Percentiles rank a stretch among this genome's conserved stretches.
phyloP scores from a whole-genome alignment of 2,113 vertebrate genomes.

The Casuarius casuarius region DNA sequence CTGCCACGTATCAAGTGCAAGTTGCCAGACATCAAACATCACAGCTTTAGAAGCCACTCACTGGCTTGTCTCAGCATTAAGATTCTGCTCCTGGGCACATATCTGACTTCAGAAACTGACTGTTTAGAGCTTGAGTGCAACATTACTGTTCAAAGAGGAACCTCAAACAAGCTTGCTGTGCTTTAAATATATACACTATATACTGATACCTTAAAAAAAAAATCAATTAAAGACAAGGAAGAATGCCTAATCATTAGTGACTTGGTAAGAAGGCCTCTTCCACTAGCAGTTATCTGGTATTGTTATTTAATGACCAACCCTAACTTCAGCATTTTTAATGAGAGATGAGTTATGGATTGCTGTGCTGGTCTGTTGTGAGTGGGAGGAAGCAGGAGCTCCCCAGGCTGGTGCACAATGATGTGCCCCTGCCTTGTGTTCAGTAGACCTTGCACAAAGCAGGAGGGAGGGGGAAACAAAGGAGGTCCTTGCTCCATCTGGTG shows the following conservation, averaged over 20 bases:
- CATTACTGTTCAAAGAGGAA: not conserved
- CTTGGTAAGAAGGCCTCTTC: not conserved
- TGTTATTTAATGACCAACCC: not conserved
- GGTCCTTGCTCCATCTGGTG: not conserved
- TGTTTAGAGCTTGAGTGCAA: not conserved
- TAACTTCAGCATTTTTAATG: not conserved
- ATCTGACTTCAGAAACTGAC: not conserved
- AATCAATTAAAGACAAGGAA: not conserved
- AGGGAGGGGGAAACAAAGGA: fast-evolving
- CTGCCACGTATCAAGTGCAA: not conserved
- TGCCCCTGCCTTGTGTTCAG: not conserved
- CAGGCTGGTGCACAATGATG: not conserved
- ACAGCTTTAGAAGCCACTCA: not conserved
- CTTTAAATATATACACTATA: not conserved
- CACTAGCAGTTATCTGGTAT: not conserved
- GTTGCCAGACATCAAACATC: not conserved
- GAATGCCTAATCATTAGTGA: not conserved
- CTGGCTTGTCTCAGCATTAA: not conserved
- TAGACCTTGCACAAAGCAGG: not conserved
- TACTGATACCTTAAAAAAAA: not conserved
- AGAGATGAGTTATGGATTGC: not conserved
- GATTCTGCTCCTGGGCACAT: not conserved
- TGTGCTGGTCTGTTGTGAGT: not conserved
- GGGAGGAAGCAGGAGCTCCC: not conserved
- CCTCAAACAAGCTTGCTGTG: not conserved